Base-by-base conservation (phyloP, 2,888 invertebrate genomes). In the Siphonodentalium dalli region DNA sequence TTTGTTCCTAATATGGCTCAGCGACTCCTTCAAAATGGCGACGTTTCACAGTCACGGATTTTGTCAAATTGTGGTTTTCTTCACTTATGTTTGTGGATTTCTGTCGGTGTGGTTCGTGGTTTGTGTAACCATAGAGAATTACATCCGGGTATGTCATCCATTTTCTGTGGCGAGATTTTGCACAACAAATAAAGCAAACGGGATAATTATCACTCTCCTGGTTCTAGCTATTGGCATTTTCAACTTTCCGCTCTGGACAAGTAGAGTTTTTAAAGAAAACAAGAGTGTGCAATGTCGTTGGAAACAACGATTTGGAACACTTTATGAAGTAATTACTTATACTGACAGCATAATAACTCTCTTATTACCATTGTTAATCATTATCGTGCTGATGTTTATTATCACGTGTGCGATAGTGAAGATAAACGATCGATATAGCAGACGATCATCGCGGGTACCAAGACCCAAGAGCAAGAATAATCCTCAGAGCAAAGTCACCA, bases 51-150 rank as follows among this genome's bases (percentile, higher is more conserved):
- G 82, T 78, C 18, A 84, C 15, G 86, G 86, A 6, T 40, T 65
- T 9, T 67, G 67, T 40, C 67, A 67, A 33, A 23, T 58, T 5
- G 50, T 63, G 8, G 38, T 66, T 15, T 69, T 63, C 44, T 28
- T 59, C 20, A 61, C 60, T 27, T 88, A 88, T 68, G 85, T 90
- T 54, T 87, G 88, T 58, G 88, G 89, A 72, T 89, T 89, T 74
- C 82, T 89, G 52, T 91, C 91, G 67, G 89, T 90, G 0, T 93
- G 92, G 92, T 85, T 91, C 55, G 90, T 92, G 18, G 89, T 91
- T 7, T 88, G 90, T 0, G 92, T 93, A 74, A 92, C 92, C 0
- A 85, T 90, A 1, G 92, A 93, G 75, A 85, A 92, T 15, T 92
- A 89, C 75, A 87, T 92, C 5, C 91, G 91, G 0, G 90, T 92